Base-by-base conservation (phyloP, 2,113 vertebrate species). In the Hippocampus guttulatus region DNA sequence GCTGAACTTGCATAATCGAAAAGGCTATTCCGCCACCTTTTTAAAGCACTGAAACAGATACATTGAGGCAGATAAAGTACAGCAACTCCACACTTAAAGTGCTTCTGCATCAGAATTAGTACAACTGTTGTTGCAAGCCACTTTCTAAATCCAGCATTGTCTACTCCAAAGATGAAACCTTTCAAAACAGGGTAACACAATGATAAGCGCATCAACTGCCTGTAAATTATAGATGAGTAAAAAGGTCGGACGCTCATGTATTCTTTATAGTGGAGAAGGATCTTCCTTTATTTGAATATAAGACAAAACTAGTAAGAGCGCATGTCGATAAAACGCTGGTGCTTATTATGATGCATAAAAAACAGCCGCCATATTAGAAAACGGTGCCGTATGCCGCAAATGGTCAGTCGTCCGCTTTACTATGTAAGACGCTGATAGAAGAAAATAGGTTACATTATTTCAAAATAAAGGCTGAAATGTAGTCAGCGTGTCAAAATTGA, bases 141-240 rank as follows among this genome's bases (percentile, higher is more conserved):
- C 33, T 68, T 52, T 27, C 15, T 3, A 33, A n/a, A 62, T 54
- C 33, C n/a, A 41, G n/a, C 66, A 21, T 23, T 27, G 64, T 45
- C 15, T 21, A 40, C 52, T 2, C 27, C 1, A 57, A 40, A 2
- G 61, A 68, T 16, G 62, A 70, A 20, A 43, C 63, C 54, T 62
- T 52, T 49, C 63, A 38, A 77, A 74, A 30, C 18, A 33, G 64
- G 8, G 64, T 27, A 2, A 0, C n/a, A 76, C 18, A 67, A 20
- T 71, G 68, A n/a, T 64, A 49, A 18, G 70, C n/a, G 65, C 68
- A 68, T 49, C 55, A 62, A 51, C 67, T 60, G 40, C n/a, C 41
- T 7, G 51, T 78, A 72, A 70, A 81, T 87, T 67, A 83, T 85
- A 75, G 62, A 79, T 74, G 52, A 75, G 58, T 60, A 65, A 75